These are phyloP conservation scores for Temnothorax rugatulus DNA, from an alignment of 2,888 invertebrate genomes.

Conservation along the genomic window DNA sequence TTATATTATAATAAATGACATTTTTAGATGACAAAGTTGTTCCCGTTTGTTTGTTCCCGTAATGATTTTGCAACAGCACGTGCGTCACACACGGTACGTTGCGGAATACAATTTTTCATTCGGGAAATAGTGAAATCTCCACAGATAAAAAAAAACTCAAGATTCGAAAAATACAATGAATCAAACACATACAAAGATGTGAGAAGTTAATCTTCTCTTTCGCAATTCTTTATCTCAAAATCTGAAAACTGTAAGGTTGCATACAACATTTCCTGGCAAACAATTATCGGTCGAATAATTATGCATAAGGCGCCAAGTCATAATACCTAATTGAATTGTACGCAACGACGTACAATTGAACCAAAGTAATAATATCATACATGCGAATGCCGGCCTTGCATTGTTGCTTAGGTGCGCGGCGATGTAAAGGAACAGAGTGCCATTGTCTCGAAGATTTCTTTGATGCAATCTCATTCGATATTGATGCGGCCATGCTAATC, in stretches of 20 bases:
- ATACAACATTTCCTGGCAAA: neutral
- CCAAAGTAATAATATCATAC: slow-evolving; percentile 48
- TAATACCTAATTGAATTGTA: slow-evolving; percentile 47
- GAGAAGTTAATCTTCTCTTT: slow-evolving; percentile 5
- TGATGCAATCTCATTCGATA: slow-evolving; percentile 27
- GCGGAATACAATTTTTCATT: neutral
- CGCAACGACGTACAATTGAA: slow-evolving; percentile 33
- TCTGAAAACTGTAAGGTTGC: neutral
- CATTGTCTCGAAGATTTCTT: slow-evolving; percentile 30
- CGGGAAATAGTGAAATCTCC: neutral
- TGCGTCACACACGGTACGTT: neutral
- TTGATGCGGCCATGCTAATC: slow-evolving; percentile 20
- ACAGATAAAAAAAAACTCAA: neutral
- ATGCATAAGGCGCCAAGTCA: slow-evolving; percentile 11
- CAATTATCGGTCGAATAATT: slow-evolving; percentile 34
- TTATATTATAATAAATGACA: neutral
- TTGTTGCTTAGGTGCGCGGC: slow-evolving; percentile 17
- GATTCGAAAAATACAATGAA: neutral
- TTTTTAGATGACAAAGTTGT: neutral
- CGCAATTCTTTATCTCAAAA: neutral
- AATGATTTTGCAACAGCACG: neutral
- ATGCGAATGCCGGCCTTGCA: slow-evolving; percentile 41
- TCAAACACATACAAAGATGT: neutral
- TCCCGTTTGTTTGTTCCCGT: neutral
- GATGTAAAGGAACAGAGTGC: slow-evolving; percentile 11